Conservation (phyloP, 2,888 invertebrate species). For the Congeria kusceri region DNA sequence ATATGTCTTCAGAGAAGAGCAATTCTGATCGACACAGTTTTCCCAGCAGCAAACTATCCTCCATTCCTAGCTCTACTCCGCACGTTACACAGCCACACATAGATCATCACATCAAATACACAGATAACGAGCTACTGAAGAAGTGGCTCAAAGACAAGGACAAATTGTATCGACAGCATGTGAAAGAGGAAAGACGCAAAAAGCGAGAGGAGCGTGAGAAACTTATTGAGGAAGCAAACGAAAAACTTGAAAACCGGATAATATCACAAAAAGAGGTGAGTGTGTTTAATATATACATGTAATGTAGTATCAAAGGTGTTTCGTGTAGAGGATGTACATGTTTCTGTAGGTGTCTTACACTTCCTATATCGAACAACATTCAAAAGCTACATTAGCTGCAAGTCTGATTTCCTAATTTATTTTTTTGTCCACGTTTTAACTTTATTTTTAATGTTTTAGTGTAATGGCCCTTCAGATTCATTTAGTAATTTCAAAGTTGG, state of each 20-base stretch:
- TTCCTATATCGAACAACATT: too few species aligned
- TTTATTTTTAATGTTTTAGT: too few species aligned
- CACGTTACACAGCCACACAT: constrained; percentile 33
- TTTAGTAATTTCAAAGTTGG: too few species aligned
- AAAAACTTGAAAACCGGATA: constrained; percentile 64
- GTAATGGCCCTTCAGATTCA: too few species aligned
- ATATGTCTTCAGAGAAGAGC: constrained; percentile 53
- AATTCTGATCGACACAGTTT: constrained; percentile 54
- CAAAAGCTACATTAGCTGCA: too few species aligned
- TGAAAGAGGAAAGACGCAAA: constrained; percentile 69
- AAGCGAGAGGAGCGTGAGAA: constrained; percentile 72
- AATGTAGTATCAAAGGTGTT: too few species aligned
- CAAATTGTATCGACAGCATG: constrained; percentile 66
- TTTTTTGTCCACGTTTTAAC: too few species aligned
- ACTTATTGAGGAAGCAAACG: constrained; percentile 67
- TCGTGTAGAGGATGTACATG: too few species aligned
- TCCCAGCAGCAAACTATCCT: constrained; percentile 23
- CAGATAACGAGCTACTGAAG: constrained; percentile 66
- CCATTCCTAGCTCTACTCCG: constrained; percentile 22
- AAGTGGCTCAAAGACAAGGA: constrained; percentile 75
- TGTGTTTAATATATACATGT: too few species aligned
- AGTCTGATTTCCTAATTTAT: too few species aligned
- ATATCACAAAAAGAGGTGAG: constrained; percentile 65
- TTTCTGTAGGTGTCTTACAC: too few species aligned
- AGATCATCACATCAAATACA: constrained; percentile 70